Evolutionary conservation across 2,888 invertebrate species (phyloP), one percentile per base, ranked within the genome.

Genomic region (Bellardia pandia): DNA sequence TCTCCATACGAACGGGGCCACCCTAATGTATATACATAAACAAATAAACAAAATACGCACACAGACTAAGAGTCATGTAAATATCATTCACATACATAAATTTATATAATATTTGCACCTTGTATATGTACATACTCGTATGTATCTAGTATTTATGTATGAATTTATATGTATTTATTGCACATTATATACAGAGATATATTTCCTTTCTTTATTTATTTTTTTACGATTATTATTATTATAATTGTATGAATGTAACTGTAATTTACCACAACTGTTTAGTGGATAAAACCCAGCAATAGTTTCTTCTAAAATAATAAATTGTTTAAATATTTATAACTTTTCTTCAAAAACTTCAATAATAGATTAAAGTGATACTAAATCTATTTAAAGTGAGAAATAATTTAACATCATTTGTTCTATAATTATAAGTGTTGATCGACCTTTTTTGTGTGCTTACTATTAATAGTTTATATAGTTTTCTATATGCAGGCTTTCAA

Each of bases 1-100:
- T n/a, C n/a, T n/a, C n/a, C n/a, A n/a, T n/a, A n/a, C n/a, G n/a
- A n/a, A n/a, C n/a, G n/a, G n/a, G n/a, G n/a, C n/a, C n/a, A n/a
- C n/a, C n/a, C n/a, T n/a, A n/a, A n/a, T n/a, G n/a, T n/a, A 23
- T 23, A 23, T 23, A 23, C 23, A 58, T 33, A 30, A 58, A 30
- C 13, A 33, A 33, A 58, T 30, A 58, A 58, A 58, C 30, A 30
- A 30, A 30, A 30, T 33, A 33, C 11, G 33, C 3, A 13, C 58
- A 58, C 23, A 58, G 23, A 58, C 30, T 58, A 58, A 58, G 30
- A 30, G 58, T 58, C 23, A 58, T 58, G 58, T 30, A 51, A 30
- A 58, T 58, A 58, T 13, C 9, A 58, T 58, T 23, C 30, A 30
- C 58, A 58, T 30, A 58, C 30, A 30, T 58, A 58, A 23, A 58